These are phyloP conservation scores for Lycocerus yunnanus DNA, from an alignment of 2,888 invertebrate species.

Conservation along the genomic window DNA sequence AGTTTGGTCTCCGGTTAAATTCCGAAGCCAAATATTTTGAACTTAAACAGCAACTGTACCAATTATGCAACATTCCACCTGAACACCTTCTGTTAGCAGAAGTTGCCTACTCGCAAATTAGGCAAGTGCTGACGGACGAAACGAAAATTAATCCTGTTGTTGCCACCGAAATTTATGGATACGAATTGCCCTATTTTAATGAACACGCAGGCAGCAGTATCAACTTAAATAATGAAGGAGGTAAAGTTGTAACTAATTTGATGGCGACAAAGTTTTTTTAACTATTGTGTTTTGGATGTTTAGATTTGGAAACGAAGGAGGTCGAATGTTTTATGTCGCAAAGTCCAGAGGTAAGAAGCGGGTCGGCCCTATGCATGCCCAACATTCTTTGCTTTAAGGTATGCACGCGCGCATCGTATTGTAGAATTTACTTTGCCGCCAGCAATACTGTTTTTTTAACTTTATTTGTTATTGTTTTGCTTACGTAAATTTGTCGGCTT, in stretches of 20 bases:
- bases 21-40: conserved; percentile 81
- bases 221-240: conserved; percentile 32
- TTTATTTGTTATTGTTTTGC: background rate
- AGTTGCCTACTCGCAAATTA: conserved; percentile 71
- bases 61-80: conserved; percentile 65
- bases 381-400: conserved; percentile 87
- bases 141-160: conserved; percentile 58
- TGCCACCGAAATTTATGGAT: conserved; percentile 67
- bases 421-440: conserved; percentile 17
- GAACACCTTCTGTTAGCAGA: conserved; percentile 73
- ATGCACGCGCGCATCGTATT: conserved; percentile 55
- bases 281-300: conserved; percentile 8
- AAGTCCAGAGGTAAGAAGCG: conserved; percentile 68
- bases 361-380: conserved; percentile 83
- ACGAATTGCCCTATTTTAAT: conserved; percentile 64
- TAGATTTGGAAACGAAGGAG: conserved; percentile 47
- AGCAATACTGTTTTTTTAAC: conserved; percentile 8
- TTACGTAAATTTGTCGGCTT: background rate
- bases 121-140: conserved; percentile 61
- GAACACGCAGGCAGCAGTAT: conserved; percentile 38
- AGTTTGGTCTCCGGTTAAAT: conserved; percentile 83
- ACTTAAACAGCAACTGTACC: conserved; percentile 72
- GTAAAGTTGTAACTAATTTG: background rate
- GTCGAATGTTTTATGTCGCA: conserved; percentile 50
- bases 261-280: background rate